Percentiles rank a stretch among this genome's conserved stretches.
Evolutionary conservation across 1,140 invertebrate species (phyloP).

Genomic region (Calycopis cecrops): DNA sequence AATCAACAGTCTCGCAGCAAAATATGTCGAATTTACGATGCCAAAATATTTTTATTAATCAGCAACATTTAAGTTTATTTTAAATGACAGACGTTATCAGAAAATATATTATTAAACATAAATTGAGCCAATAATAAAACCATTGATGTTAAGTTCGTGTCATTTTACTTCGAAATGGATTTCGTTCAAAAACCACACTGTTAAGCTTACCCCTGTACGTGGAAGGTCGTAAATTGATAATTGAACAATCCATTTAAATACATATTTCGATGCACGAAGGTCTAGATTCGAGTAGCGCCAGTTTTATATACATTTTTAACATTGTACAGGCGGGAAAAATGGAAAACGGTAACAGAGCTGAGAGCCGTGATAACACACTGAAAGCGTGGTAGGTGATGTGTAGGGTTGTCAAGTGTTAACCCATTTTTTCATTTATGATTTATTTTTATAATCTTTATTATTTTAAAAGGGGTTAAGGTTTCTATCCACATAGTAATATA

Average conservation of each 20-base stretch:
- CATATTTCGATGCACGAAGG: background rate
- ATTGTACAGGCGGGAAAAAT: conserved; percentile 57
- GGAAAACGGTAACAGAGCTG: conserved; percentile 65
- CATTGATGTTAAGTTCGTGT: conserved; percentile 55
- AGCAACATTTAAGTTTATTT: conserved; percentile 8
- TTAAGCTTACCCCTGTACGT: conserved; percentile 32
- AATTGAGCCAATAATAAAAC: conserved; percentile 46
- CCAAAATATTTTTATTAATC: conserved; percentile 1
- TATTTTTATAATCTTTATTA: no score
- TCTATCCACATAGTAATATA: no score
- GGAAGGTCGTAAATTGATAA: conserved; percentile 6
- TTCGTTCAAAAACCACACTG: conserved; percentile 68
- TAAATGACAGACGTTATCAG: conserved; percentile 9
- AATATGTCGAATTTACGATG: background rate
- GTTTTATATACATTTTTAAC: conserved; percentile 27
- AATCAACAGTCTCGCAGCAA: background rate
- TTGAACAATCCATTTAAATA: background rate
- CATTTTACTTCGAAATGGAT: conserved; percentile 54
- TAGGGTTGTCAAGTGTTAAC: conserved; percentile 39
- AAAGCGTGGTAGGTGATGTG: conserved; percentile 51
- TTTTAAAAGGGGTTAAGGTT: no score
- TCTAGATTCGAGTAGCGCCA: conserved; percentile 24
- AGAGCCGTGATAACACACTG: conserved; percentile 68
- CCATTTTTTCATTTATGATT: background rate
- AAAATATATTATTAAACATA: conserved; percentile 4